Base-by-base conservation (phyloP, 1,140 invertebrate genomes). In the Dinothrombium tinctorium region DNA sequence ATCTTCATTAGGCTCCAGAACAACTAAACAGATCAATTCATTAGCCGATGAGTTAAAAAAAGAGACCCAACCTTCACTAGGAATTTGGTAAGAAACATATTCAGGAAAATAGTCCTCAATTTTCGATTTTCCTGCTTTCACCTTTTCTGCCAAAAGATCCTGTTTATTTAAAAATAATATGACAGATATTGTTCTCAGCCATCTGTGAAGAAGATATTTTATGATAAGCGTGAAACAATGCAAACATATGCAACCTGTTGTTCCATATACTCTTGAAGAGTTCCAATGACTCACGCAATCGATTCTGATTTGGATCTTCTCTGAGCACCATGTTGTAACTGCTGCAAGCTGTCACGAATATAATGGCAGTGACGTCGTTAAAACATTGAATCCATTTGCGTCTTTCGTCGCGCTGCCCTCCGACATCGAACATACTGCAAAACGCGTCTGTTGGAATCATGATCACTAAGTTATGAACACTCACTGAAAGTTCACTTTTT, bases 401-500 rank as follows among this genome's bases (percentile, higher is more conserved):
- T 47, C 92, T 71, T 63, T 99, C 92, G 62, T 96, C 90, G 50
- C 92, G 68, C 64, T 99, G 92, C 23, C 92, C 92, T 50, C 92
- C 92, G 47, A 99, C 92, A 68, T 99, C 92, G 68, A 99, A 98
- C 89, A 98, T 98, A 59, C 87, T 94, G 60, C 17, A 55, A 50
- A 33, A 63, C 58, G 19, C n/a, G 6, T 14, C 0, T 21, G 25
- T 6, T 40, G n/a, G 14, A 14, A 29, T 2, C 20, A 9, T n/a
- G n/a, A 29, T 14, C 38, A 32, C 12, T 11, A 44, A 8, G 5
- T n/a, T 43, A 35, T 9, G 25, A 43, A 50, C 53, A 84, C 89
- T 87, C 69, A 98, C 92, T 99, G 92, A 71, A 98, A 99, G 72
- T 96, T 94, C 59, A 99, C 92, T 86, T 95, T 98, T 64, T 98